These are phyloP conservation scores for Amblyjoppa fuscipennis DNA, from an alignment of 2,888 invertebrate genomes.

Conservation along the genomic window DNA sequence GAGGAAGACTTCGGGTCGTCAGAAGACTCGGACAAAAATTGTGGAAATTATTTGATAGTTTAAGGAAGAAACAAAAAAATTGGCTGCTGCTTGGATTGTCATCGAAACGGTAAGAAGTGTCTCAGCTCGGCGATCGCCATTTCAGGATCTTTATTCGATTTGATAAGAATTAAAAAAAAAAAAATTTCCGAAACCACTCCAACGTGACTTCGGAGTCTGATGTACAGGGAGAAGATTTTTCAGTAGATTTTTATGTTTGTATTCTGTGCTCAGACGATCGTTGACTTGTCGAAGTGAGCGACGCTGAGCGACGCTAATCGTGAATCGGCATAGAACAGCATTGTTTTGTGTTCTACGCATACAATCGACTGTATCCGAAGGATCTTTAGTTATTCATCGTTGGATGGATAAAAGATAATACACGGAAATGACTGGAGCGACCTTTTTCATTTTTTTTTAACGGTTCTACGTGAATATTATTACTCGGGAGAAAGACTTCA, in stretches of 20 bases:
- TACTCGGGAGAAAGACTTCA: background rate
- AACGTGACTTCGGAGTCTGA: constrained; percentile 19
- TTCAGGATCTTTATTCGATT: background rate
- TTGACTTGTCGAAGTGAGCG: no score
- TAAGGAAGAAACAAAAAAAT: background rate
- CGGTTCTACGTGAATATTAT: background rate
- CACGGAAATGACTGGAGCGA: background rate
- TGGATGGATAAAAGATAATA: constrained; percentile 16
- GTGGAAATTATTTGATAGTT: background rate
- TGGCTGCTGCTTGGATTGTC: background rate
- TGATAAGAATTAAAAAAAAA: background rate
- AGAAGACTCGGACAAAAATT: background rate
- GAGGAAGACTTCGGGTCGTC: background rate
- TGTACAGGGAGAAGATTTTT: constrained; percentile 12
- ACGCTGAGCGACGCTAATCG: no score
- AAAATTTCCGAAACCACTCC: background rate
- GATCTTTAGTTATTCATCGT: background rate
- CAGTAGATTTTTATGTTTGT: constrained; percentile 3
- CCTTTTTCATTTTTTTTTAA: background rate
- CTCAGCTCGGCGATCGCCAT: background rate
- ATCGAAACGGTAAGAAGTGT: background rate
- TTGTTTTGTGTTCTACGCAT: no score
- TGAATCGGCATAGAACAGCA: background rate
- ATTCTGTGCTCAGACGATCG: background rate
- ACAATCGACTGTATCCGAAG: no score